Conservation (phyloP, 2,113 vertebrate species). For the Engystomops pustulosus region DNA sequence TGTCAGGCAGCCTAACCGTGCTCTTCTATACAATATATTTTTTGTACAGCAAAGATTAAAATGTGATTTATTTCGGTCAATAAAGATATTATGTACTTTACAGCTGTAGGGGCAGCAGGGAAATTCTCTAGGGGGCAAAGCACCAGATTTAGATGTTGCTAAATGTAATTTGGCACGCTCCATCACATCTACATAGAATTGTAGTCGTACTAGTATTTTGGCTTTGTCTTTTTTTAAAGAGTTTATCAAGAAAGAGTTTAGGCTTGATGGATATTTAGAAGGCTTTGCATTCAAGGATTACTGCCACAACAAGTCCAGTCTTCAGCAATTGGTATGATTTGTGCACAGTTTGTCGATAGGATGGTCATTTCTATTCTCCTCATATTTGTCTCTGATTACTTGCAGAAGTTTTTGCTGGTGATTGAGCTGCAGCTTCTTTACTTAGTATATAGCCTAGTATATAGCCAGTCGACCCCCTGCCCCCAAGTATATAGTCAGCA, state of each 20-base stretch:
- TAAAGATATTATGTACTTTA: neutral
- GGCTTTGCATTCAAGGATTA: too few species aligned
- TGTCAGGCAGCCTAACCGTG: neutral
- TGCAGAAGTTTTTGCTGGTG: too few species aligned
- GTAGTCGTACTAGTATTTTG: neutral
- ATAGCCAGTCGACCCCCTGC: too few species aligned
- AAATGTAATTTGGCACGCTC: neutral
- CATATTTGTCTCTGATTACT: too few species aligned
- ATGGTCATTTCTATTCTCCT: too few species aligned
- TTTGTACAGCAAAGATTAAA: conserved; percentile 9
- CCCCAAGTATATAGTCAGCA: too few species aligned
- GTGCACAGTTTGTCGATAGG: too few species aligned
- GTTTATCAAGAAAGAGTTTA: neutral
- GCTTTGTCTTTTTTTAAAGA: neutral
- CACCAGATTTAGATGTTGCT: neutral
- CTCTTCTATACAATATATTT: neutral
- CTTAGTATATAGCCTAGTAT: too few species aligned
- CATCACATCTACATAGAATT: neutral
- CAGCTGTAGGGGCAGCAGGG: neutral
- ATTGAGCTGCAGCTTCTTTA: too few species aligned
- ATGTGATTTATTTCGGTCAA: conserved; percentile 11
- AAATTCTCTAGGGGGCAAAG: neutral
- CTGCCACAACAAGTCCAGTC: too few species aligned
- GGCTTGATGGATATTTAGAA: too few species aligned
- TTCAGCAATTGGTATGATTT: too few species aligned